Percentiles rank a stretch among this genome's conserved stretches.
These are phyloP conservation scores for Ditylenchus dipsaci DNA, from an alignment of 1,140 invertebrate genomes.

Conservation along the genomic window DNA sequence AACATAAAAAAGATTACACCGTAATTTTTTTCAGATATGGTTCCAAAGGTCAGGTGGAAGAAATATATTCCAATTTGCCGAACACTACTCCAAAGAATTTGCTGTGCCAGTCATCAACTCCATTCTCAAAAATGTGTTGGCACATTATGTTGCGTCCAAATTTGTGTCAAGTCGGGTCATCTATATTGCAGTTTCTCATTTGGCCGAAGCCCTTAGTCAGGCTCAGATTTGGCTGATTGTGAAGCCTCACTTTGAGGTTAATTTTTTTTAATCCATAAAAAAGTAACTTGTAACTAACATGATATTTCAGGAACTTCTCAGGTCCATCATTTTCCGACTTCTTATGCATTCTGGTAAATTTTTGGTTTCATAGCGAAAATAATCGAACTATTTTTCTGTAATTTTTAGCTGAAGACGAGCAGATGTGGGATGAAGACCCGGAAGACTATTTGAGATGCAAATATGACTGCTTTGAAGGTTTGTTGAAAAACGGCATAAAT, in stretches of 20 bases:
- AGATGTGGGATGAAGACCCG: slow-evolving; percentile 89
- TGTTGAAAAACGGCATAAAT: not conserved
- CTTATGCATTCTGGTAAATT: slow-evolving; percentile 76
- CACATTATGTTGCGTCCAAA: slow-evolving; percentile 77
- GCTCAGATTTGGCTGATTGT: slow-evolving; percentile 91
- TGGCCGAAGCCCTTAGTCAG: slow-evolving; percentile 76
- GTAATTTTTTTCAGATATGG: slow-evolving; percentile 80
- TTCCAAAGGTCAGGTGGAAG: slow-evolving; percentile 81
- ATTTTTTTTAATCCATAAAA: slow-evolving; percentile 12
- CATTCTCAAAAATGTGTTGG: slow-evolving; percentile 69
- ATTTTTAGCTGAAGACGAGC: slow-evolving; percentile 73
- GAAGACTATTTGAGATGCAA: slow-evolving; percentile 94
- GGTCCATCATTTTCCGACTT: slow-evolving; percentile 75
- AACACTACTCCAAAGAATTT: slow-evolving; percentile 90
- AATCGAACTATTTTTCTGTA: too few relatives aligned
- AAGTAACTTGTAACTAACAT: not conserved
- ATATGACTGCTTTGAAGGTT: slow-evolving; percentile 67
- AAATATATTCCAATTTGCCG: slow-evolving; percentile 88
- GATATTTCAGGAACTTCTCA: slow-evolving; percentile 38
- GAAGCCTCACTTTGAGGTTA: slow-evolving; percentile 73
- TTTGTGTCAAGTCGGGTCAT: slow-evolving; percentile 86
- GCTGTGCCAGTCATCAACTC: slow-evolving; percentile 78
- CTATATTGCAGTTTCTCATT: slow-evolving; percentile 82
- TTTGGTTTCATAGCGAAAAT: too few relatives aligned
- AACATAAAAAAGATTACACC: too few relatives aligned